Conservation (phyloP, 1,140 invertebrate species). For the Ladona fulva region DNA sequence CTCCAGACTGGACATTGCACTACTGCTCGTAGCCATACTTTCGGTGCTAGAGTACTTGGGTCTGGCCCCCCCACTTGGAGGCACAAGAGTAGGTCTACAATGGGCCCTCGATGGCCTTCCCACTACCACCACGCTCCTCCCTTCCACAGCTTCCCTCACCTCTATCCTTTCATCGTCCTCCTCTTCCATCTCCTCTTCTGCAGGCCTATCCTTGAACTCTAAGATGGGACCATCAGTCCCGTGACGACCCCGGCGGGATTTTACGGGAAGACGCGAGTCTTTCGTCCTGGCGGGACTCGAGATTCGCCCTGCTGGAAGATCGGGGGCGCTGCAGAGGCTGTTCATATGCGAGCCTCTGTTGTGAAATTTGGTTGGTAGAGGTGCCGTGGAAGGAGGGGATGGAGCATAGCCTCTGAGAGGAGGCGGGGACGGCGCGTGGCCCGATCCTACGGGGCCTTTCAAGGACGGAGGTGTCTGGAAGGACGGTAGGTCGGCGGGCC, state of each 20-base stretch:
- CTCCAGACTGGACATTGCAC: conserved; percentile 68
- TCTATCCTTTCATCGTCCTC: conserved; percentile 40
- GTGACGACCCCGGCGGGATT: conserved; percentile 46
- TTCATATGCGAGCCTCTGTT: conserved; percentile 52
- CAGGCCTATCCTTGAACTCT: conserved; percentile 57
- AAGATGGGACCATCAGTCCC: conserved; percentile 53
- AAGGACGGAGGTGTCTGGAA: neutral
- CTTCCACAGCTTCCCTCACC: conserved; percentile 39
- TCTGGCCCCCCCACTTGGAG: conserved; percentile 30
- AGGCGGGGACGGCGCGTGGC: conserved; percentile 34
- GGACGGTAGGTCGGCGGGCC: conserved; percentile 42
- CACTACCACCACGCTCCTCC: conserved; percentile 27
- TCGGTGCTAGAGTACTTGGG: conserved; percentile 74
- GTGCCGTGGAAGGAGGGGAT: conserved; percentile 68
- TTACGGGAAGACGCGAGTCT: conserved; percentile 56
- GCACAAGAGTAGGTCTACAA: neutral
- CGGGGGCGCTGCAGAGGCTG: conserved; percentile 66
- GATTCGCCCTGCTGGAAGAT: conserved; percentile 56
- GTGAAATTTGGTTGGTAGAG: conserved; percentile 69
- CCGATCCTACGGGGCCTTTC: conserved; percentile 33
- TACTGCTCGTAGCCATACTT: conserved; percentile 74
- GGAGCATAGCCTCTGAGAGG: conserved; percentile 53
- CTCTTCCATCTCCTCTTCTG: conserved; percentile 30
- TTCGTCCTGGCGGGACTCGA: conserved; percentile 53
- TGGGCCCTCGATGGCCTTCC: neutral